Conservation (phyloP, 2,113 vertebrate species). For the Parotia lawesii region DNA sequence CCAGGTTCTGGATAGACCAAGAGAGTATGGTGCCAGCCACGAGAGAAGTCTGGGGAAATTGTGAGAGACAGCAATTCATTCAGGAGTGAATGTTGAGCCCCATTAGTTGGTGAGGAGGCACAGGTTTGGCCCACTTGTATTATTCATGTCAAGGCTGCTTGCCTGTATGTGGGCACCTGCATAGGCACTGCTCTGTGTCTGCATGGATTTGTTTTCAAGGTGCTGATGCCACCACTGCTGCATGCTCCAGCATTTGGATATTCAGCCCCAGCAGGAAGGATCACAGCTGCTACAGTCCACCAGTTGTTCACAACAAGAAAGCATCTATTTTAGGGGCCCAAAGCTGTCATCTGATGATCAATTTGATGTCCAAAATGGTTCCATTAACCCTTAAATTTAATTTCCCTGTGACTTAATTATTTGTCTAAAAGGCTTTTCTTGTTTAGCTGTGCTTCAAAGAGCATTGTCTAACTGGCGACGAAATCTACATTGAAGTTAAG, state of each 20-base stretch:
- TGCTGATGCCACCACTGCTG: rapidly evolving
- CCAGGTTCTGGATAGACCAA: not conserved
- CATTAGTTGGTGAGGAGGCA: not conserved
- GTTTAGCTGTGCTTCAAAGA: not conserved
- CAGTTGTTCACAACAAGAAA: not conserved
- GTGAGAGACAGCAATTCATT: not conserved
- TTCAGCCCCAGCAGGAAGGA: rapidly evolving
- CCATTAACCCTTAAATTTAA: not conserved
- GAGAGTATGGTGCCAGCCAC: not conserved
- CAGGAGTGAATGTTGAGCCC: not conserved
- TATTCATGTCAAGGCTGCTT: not conserved
- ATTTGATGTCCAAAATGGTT: not conserved
- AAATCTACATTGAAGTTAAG: not conserved
- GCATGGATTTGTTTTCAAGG: not conserved
- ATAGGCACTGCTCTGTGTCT: not conserved
- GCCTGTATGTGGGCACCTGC: not conserved
- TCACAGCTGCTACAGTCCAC: not conserved
- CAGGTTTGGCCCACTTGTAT: not conserved
- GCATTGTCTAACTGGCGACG: not conserved
- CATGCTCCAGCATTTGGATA: not conserved
- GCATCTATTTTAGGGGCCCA: not conserved
- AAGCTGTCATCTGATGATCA: not conserved
- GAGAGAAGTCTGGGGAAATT: not conserved
- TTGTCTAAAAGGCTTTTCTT: not conserved
- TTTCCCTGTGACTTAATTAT: not conserved